A percentile compares a stretch with the other conserved stretches of the same genome.
phyloP scores from a whole-genome alignment of 2,797 vertebrate genomes.

The Argya squamiceps region DNA sequence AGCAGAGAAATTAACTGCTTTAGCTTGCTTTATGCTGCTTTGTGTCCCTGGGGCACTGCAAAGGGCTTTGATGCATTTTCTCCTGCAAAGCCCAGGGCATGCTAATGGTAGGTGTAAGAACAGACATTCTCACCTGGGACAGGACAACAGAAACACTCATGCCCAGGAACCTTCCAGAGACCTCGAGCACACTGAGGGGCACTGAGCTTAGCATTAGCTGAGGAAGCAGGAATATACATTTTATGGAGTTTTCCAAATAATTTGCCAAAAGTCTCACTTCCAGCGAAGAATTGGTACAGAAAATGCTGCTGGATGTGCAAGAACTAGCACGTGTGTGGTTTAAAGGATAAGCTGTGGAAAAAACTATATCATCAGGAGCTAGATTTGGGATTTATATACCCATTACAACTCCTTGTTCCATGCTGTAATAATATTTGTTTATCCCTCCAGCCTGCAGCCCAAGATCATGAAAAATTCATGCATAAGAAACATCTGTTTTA shows the following conservation, averaged over 20 bases:
- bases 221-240: not conserved
- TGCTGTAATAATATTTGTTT: conserved; percentile 8
- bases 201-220: not conserved
- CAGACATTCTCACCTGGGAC: not conserved
- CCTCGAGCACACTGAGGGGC: accelerated
- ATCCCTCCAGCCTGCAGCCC: not conserved
- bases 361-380: not conserved
- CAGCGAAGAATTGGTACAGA: not conserved
- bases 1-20: conserved; percentile 13
- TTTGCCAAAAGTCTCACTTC: conserved; percentile 53
- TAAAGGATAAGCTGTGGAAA: conserved; percentile 53
- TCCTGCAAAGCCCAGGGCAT: not conserved
- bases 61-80: conserved; percentile 6
- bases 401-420: conserved; percentile 6
- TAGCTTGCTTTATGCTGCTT: not conserved
- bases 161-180: not conserved
- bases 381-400: not conserved
- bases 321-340: not conserved
- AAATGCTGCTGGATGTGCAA: conserved; percentile 14
- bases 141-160: not conserved
- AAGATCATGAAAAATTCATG: conserved; percentile 49
- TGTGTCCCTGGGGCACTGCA: not conserved
- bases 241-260: conserved; percentile 40
- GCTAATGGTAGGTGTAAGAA: not conserved
- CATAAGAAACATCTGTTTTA: conserved; percentile 34